Evolutionary conservation across 2,888 invertebrate species (phyloP), one percentile per base, ranked within the genome.

Genomic region (Chouioia cunea): DNA sequence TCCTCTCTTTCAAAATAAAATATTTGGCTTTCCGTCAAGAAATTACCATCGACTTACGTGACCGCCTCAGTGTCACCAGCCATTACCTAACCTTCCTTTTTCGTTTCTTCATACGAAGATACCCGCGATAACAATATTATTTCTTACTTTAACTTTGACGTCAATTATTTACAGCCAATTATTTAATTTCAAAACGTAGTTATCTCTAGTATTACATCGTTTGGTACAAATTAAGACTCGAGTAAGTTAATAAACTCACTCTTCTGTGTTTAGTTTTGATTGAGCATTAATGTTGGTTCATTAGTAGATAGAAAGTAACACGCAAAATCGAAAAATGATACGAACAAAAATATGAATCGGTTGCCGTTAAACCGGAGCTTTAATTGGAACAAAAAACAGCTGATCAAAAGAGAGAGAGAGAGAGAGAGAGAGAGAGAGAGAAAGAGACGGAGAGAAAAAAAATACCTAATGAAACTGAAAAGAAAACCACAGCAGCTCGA

Each of bases 1-100:
- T 82, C 81, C 82, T 80, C 76, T 80, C 78, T 78, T 80, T 79
- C 78, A 75, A 77, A 76, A 76, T 74, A 70, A 66, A 73, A 75
- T 73, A 75, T 76, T 75, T 71, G 71, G 65, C 71, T 74, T 73
- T 65, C 58, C 54, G 73, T 59, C 23, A 18, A 53, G 57, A 65
- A 18, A 36, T 2, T 14, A 60, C 46, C n/a, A 10, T 43, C 50
- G 36, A 44, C 56, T 71, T 69, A 73, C 64, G 73, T 70, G 74
- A 74, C 53, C 60, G 60, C 53, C 23, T 65, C 53, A 62, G 60
- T 74, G 72, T 67, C 67, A 74, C 65, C 23, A 18, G 58, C 15
- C 50, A 16, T 74, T 74, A 63, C 74, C 65, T 63, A 73, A 74
- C 71, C 59, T 23, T 70, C 69, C 63, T 74, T 57, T 23, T 27